Evolutionary conservation across 2,113 vertebrate genomes (phyloP), one percentile per base, ranked within the genome.

Genomic region (Crotalus helleri): DNA sequence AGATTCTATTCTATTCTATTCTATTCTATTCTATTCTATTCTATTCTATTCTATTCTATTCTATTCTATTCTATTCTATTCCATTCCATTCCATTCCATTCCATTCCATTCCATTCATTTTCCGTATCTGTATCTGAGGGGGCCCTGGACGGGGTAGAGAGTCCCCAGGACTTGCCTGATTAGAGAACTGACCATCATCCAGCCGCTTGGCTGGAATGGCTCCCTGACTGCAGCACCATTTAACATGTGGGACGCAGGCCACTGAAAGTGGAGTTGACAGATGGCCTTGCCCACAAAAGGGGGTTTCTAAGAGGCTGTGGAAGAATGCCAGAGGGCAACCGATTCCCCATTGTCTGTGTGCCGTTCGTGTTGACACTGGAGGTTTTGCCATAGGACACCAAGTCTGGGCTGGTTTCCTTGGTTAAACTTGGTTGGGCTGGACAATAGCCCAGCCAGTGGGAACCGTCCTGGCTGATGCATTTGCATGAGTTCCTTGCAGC

Each of bases 241-340:
- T 97, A 95, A 96, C 96, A 96, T 93, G 96, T 96, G 94, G 95
- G 96, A 93, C 92, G 89, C 94, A 94, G 96, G 59, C 96, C 94
- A 89, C 17, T 5, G 0, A 90, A 95, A 95, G 94, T 95, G 93
- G 93, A 94, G 91, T 21, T 51, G 64, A 94, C 94, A 96, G 96
- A 95, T 93, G 95, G 96, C 94, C 94, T 96, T 94, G 96, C 92
- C 96, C 94, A 95, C 95, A 96, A 96, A 96, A 94, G 95, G 94
- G 95, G 96, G 96, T 96, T 96, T 96, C 97, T 94, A 97, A 95
- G 96, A 94, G 92, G 93, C 57, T 55, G 94, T 90, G 94, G 93
- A 97, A 94, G 96, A 97, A 97, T 97, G 96, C 17, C 12, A 4
- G 26, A 24, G 88, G 93, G 86, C 90, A 90, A 93, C 91, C 90